Base-by-base conservation (phyloP, 2,113 vertebrate genomes). In the Ptychochromis oligacanthus region DNA sequence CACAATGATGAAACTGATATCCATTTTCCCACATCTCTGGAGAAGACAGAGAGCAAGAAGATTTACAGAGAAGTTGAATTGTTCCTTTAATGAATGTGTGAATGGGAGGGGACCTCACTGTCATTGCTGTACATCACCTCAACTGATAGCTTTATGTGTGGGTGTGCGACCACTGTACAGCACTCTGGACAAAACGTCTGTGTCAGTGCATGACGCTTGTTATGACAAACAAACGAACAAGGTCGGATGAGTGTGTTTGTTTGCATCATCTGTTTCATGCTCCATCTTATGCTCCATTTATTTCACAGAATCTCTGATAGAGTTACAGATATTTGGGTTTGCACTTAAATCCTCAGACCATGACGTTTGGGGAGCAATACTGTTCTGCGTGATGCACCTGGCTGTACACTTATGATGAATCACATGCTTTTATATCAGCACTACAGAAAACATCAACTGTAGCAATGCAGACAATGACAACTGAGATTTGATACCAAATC, bases 61-160 rank as follows among this genome's bases (percentile, higher is more conserved):
- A 79, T 58, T 84, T 26, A 43, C 15, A 9, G 2, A 81, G 64
- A 76, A 59, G 84, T 76, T 24, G 3, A 31, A 80, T 83, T 88
- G 87, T 82, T 92, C 65, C 31, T 80, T 79, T 76, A 79, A 65
- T 57, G 81, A 76, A 77, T 83, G 85, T 87, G 77, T 7, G 83
- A 6, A 38, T 34, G 76, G 84, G 49, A 67, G 11, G 31, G 64
- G 85, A 77, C 61, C n/a, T 83, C 83, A 90, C 84, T 87, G 88
- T 93, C 83, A 85, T 64, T 24, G 79, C 91, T 93, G 88, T 91
- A 67, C 87, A 91, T 88, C 91, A 90, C 91, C 89, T 93, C 89
- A 91, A 87, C 81, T 85, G 87, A 93, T 91, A 93, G 87, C 87
- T 88, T 92, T 84, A 91, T 87, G 87, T 82, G 81, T 82, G 89